Evolutionary conservation across 92 coral and sea anemone genomes (phyloP), one percentile per base, ranked within the genome.

Genomic region (Siderastrea radians): DNA sequence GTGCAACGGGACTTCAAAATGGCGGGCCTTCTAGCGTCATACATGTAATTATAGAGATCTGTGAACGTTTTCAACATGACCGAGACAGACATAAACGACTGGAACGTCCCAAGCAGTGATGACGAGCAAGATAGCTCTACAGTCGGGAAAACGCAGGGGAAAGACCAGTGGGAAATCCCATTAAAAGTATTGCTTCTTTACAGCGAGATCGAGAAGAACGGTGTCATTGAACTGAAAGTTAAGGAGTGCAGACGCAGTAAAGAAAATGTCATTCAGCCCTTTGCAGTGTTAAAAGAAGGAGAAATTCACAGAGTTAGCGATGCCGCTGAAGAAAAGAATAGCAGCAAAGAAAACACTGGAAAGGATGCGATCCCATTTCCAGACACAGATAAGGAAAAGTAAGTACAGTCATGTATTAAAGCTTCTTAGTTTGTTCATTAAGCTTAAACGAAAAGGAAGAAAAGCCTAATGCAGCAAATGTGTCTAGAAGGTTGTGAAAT

Each of bases 61-160:
- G 38, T 26, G 38, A 26, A 26, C 38, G 17, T 14, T 3, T 3
- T 49, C 38, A 58, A 50, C 11, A 90, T 90, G 93, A 82, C 79
- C 45, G 71, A 52, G 51, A 63, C 74, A 11, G 86, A 71, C 50
- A 6, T 1, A 7, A 72, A 12, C 51, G 91, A 91, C 4, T 91
- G 94, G 94, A 79, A 84, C 15, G 86, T 91, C 54, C 94, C 94
- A 11, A 82, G 75, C 60, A 91, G 94, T 74, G 94, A 91, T 51
- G 92, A 88, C 64, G 94, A 91, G 84, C 78, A 82, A 10, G 92
- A 82, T 62, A 78, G 69, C 84, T 77, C 62, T 44, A 52, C 75
- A 47, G 60, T 64, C 10, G 51, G 11, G 11, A 63, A 68, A 13
- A 54, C 16, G 45, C 55, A 79, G 62, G 65, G 57, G 43, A 74